Evolutionary conservation across 2,888 invertebrate species (phyloP).

Genomic region (Phortica magna): DNA sequence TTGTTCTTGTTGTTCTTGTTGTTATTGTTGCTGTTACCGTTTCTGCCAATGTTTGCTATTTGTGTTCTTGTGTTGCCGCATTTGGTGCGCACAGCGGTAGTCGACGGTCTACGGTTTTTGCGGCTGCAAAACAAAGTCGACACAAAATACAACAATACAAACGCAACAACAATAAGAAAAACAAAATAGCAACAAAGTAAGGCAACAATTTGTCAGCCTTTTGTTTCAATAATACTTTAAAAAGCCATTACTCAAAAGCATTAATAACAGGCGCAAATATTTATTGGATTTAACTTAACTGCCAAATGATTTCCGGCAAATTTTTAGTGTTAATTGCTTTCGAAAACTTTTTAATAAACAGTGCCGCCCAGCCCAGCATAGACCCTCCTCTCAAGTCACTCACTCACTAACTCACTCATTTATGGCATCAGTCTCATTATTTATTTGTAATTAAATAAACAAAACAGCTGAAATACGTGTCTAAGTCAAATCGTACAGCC

Average conservation of each 20-base stretch:
- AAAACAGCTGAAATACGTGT: slow-evolving; percentile 48
- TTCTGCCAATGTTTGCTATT: slow-evolving; percentile 55
- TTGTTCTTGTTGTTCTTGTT: slow-evolving; percentile 60
- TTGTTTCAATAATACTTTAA: slow-evolving; percentile 46
- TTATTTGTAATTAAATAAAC: slow-evolving; percentile 72
- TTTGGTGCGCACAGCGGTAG: slow-evolving; percentile 1
- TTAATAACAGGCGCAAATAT: slow-evolving; percentile 12
- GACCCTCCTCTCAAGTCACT: neutral
- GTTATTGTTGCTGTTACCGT: slow-evolving; percentile 49
- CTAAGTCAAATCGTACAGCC: slow-evolving; percentile 1
- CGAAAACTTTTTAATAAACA: slow-evolving; percentile 68
- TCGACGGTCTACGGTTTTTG: slow-evolving; percentile 8
- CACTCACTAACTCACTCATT: slow-evolving; percentile 30
- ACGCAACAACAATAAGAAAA: neutral
- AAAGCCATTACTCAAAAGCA: slow-evolving; percentile 22
- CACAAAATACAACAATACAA: slow-evolving; percentile 3
- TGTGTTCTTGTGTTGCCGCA: neutral
- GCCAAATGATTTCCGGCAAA: slow-evolving; percentile 18
- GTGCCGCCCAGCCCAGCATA: neutral
- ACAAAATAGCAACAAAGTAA: neutral
- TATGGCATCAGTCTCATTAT: slow-evolving; percentile 70
- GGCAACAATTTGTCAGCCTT: slow-evolving; percentile 56
- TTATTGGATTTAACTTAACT: slow-evolving; percentile 12
- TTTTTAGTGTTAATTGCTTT: slow-evolving; percentile 65
- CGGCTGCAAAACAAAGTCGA: slow-evolving; percentile 5